Base-by-base conservation (phyloP, 2,888 invertebrate genomes). In the Miltochrista miniata region DNA sequence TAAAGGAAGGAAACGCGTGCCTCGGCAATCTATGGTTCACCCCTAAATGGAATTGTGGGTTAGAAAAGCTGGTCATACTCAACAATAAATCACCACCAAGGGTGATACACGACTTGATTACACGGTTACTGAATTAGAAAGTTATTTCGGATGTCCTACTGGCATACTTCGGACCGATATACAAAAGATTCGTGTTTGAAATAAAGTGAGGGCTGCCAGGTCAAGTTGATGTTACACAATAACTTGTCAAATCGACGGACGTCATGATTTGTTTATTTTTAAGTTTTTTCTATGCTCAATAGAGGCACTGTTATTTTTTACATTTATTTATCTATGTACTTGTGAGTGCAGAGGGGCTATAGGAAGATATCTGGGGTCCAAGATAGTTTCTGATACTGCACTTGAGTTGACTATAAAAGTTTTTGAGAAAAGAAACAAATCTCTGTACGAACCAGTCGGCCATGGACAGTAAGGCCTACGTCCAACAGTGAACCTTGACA, bases 181-280 rank as follows among this genome's bases (percentile, higher is more conserved):
- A 45, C 24, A 43, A 31, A 34, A 13, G 41, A 42, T 55, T 24
- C 46, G 47, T 52, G 43, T 44, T 41, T 54, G 63, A 56, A 72
- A 74, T 76, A 70, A 70, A 60, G 52, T 56, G 59, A 66, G 68
- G 56, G 54, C 59, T 15, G 34, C 13, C 49, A 63, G 61, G 59
- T 40, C 18, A 52, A 51, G 35, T 71, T 54, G 68, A 70, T 34
- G 14, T 24, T 4, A 2, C 18, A 4, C 2, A 24, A 74, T 72
- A 76, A 57, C 54, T 54, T 70, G 68, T 70, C 66, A 64, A 64
- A 56, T 63, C 63, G 68, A 55, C 62, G 55, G 56, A 54, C 48
- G 18, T 2, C 5, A 24, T 24, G 18, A 24, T 4, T 24, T 2
- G 5, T 24, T 24, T 24, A 4, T 24, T 24, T 24, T 24, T 24